A percentile compares a stretch with the other conserved stretches of the same genome.
Evolutionary conservation across 2,888 invertebrate species (phyloP).

Genomic region (Agrenia bidenticulata): DNA sequence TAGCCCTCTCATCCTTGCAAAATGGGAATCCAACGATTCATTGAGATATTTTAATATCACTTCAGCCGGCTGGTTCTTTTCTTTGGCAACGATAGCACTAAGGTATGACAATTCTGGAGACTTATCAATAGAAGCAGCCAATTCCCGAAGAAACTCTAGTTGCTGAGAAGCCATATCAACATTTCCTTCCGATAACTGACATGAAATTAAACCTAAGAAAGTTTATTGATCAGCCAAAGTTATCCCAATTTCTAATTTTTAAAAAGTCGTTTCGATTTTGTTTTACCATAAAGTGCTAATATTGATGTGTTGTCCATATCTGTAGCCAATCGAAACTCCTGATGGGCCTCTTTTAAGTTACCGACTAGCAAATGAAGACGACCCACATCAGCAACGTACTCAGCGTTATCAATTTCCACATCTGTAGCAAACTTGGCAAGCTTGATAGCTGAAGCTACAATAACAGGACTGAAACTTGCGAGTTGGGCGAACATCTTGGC

Average conservation of each 20-base stretch:
- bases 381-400: conserved; percentile 78
- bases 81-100: conserved; percentile 64
- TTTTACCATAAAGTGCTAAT: conserved; percentile 62
- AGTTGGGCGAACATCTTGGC: conserved; percentile 67
- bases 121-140: conserved; percentile 67
- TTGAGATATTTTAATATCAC: conserved; percentile 55
- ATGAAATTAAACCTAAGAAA: conserved; percentile 70
- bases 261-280: too few relatives aligned
- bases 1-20: conserved; percentile 59
- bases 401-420: conserved; percentile 67
- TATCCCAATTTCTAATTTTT: too few relatives aligned
- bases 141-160: conserved; percentile 78
- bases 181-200: conserved; percentile 73
- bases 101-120: conserved; percentile 70
- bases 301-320: conserved; percentile 82
- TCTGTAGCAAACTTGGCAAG: conserved; percentile 78
- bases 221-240: conserved; percentile 24
- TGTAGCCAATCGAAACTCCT: conserved; percentile 76
- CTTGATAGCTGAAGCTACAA: conserved; percentile 72
- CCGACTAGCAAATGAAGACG: conserved; percentile 73
- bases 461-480: conserved; percentile 60
- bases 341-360: conserved; percentile 70
- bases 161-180: conserved; percentile 78
- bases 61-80: conserved; percentile 39
- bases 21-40: conserved; percentile 64